Percentiles rank a stretch among this genome's conserved stretches.
Conservation (phyloP, 2,888 invertebrate genomes). For the Teleiodes luculella region DNA sequence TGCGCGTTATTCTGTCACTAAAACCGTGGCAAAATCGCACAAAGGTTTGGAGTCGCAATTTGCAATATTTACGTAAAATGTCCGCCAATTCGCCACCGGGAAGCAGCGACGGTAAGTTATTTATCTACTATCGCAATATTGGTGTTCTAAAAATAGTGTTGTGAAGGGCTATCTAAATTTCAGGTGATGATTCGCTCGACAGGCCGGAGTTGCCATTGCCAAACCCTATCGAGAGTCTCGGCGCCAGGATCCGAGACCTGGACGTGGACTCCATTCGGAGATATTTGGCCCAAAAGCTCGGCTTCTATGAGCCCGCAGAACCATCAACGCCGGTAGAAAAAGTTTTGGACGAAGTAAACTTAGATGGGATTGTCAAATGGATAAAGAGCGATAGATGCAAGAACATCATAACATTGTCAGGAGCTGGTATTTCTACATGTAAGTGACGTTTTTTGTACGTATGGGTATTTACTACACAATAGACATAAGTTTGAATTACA, state of each 20-base stretch:
- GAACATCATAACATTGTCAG: constrained; percentile 95
- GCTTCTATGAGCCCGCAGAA: constrained; percentile 71
- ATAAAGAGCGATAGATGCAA: constrained; percentile 87
- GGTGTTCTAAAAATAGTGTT: neutral
- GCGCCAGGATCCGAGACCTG: constrained; percentile 61
- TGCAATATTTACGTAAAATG: constrained; percentile 59
- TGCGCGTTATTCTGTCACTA: constrained; percentile 60
- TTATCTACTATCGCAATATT: neutral
- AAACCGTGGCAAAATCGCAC: constrained; percentile 55
- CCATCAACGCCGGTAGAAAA: constrained; percentile 48
- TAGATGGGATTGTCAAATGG: constrained; percentile 88
- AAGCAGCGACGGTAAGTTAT: constrained; percentile 59
- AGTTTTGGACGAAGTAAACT: constrained; percentile 83
- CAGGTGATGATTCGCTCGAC: constrained; percentile 51
- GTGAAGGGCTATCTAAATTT: constrained; percentile 26
- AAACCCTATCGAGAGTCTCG: constrained; percentile 56
- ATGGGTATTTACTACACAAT: neutral
- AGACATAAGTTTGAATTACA: neutral
- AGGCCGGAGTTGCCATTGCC: constrained; percentile 66
- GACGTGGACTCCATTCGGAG: constrained; percentile 82
- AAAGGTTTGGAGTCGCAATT: constrained; percentile 65
- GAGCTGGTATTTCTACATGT: constrained; percentile 98
- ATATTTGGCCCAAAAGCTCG: constrained; percentile 82
- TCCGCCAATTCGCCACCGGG: constrained; percentile 70
- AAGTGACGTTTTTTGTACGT: constrained; percentile 51